Percentiles rank a stretch among this genome's conserved stretches.
Conservation (phyloP, 2,113 vertebrate genomes). For the Seriola quinqueradiata region DNA sequence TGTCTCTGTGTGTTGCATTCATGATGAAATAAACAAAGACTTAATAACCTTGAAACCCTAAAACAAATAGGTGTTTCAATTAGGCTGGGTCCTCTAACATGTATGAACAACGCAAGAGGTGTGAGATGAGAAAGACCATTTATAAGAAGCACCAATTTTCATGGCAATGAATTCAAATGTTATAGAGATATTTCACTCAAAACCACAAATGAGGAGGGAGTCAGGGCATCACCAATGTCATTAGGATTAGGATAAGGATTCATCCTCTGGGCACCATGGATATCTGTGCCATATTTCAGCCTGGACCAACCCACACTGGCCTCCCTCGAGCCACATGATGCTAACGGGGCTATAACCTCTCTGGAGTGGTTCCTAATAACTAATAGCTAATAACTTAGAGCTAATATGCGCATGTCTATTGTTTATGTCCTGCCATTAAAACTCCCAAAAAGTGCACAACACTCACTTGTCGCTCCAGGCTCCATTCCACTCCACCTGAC, state of each 20-base stretch:
- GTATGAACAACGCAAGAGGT: neutral
- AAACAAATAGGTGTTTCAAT: neutral
- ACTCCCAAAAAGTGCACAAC: neutral
- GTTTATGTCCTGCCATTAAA: neutral
- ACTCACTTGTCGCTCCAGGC: conserved; percentile 91
- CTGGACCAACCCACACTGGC: too few species aligned
- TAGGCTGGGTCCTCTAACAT: neutral
- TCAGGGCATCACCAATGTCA: neutral
- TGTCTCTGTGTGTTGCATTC: neutral
- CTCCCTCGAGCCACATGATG: neutral
- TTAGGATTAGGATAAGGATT: neutral
- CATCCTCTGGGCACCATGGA: neutral
- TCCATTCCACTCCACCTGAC: conserved; percentile 91
- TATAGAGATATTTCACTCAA: too few species aligned
- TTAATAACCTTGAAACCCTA: neutral
- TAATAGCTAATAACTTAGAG: neutral
- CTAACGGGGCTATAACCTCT: neutral
- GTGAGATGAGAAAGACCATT: neutral
- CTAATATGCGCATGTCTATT: neutral
- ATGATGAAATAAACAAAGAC: neutral
- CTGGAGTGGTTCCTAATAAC: neutral
- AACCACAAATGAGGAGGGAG: neutral
- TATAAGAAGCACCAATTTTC: too few species aligned
- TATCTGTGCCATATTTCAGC: neutral
- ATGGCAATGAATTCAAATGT: too few species aligned